Evolutionary conservation across 2,888 invertebrate species (phyloP).

Genomic region (Ectemnius cavifrons): DNA sequence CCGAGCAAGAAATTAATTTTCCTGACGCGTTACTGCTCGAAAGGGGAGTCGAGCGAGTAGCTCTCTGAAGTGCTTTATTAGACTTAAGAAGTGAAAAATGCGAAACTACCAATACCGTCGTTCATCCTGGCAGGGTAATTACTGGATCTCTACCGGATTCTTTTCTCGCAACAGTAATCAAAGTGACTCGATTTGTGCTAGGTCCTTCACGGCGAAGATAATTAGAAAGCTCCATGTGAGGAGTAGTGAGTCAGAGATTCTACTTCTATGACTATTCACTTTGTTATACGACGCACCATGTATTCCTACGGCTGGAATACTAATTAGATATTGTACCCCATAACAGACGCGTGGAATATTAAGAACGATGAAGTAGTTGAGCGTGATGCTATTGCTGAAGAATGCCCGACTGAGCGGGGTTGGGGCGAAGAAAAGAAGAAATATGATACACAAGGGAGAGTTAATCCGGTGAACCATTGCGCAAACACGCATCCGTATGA

Average conservation of each 20-base stretch:
- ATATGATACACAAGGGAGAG: no score
- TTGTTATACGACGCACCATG: background rate
- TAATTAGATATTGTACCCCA: background rate
- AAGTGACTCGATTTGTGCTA: background rate
- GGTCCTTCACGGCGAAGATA: background rate
- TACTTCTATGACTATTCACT: background rate
- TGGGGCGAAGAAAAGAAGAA: background rate
- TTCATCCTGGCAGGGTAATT: no score
- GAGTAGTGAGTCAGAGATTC: background rate
- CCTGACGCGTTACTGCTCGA: background rate
- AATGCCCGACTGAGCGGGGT: background rate
- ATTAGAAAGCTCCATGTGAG: background rate
- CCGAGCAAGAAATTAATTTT: background rate
- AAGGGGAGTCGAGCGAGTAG: no score
- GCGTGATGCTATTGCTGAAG: background rate
- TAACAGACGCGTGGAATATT: background rate
- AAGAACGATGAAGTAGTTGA: background rate
- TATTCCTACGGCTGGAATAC: slow-evolving; percentile 1
- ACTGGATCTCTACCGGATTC: no score
- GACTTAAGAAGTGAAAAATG: no score
- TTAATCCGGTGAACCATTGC: no score
- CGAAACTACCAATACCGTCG: no score
- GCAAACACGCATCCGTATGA: background rate
- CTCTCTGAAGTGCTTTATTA: no score
- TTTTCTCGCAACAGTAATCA: background rate